These are phyloP conservation scores for Mellivora capensis DNA, from an alignment of 2,113 vertebrate species.

Conservation along the genomic window DNA sequence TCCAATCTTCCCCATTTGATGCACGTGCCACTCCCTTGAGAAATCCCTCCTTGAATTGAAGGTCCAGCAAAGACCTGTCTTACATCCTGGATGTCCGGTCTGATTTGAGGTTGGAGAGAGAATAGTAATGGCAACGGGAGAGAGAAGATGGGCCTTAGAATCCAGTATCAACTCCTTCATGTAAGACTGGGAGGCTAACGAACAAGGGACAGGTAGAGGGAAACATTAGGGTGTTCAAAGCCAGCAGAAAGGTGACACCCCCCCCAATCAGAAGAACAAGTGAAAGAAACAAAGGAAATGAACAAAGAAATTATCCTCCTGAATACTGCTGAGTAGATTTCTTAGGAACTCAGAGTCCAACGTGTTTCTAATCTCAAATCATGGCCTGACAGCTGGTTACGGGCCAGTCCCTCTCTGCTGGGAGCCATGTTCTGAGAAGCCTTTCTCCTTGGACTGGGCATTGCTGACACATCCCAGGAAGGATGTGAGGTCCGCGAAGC, in stretches of 20 bases:
- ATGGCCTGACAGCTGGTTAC: no score
- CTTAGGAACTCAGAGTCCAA: neutral
- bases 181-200: neutral
- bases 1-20: neutral
- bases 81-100: neutral
- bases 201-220: neutral
- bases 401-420: neutral
- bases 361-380: neutral
- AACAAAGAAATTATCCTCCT: neutral
- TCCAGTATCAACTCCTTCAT: neutral
- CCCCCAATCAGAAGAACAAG: neutral
- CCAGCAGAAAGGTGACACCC: neutral
- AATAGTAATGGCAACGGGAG: neutral
- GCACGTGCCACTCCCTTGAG: neutral
- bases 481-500: neutral
- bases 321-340: neutral
- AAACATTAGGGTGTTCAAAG: neutral
- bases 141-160: neutral
- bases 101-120: neutral
- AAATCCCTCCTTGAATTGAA: neutral
- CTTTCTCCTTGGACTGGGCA: neutral
- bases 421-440: neutral
- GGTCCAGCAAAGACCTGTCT: neutral
- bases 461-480: neutral
- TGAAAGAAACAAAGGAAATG: neutral